Conservation (phyloP, 2,113 vertebrate genomes). For the Carlito syrichta region DNA sequence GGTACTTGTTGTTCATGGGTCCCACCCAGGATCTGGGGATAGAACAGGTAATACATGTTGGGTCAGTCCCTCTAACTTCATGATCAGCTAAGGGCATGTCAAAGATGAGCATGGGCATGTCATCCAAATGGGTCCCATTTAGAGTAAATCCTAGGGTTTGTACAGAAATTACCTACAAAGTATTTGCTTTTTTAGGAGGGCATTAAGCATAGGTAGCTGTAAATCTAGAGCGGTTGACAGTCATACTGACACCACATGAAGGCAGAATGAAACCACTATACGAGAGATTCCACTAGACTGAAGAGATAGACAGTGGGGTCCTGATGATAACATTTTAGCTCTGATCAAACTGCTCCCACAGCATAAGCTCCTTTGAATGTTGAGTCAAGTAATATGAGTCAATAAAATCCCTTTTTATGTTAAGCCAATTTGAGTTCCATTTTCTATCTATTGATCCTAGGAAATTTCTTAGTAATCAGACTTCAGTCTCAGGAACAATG, state of each 20-base stretch:
- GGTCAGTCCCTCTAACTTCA: neutral
- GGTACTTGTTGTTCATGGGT: neutral
- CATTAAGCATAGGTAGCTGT: neutral
- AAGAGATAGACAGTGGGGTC: neutral
- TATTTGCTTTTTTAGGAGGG: neutral
- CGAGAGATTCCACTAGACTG: fast-evolving
- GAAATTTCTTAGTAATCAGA: neutral
- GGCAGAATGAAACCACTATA: neutral
- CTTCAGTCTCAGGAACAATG: neutral
- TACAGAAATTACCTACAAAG: neutral
- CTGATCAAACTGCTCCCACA: neutral
- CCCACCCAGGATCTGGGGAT: neutral
- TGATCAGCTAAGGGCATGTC: neutral
- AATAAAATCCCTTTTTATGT: neutral
- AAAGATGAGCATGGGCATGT: neutral
- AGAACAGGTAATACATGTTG: neutral
- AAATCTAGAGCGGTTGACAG: neutral
- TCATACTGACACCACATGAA: neutral
- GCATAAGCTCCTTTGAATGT: neutral
- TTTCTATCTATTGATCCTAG: neutral
- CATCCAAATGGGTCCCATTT: neutral
- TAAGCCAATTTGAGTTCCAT: neutral
- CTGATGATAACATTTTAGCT: neutral
- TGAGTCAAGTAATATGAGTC: neutral
- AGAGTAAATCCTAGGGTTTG: neutral